Base-by-base conservation (phyloP, 2,113 vertebrate genomes). In the Paedocypris sp. region DNA sequence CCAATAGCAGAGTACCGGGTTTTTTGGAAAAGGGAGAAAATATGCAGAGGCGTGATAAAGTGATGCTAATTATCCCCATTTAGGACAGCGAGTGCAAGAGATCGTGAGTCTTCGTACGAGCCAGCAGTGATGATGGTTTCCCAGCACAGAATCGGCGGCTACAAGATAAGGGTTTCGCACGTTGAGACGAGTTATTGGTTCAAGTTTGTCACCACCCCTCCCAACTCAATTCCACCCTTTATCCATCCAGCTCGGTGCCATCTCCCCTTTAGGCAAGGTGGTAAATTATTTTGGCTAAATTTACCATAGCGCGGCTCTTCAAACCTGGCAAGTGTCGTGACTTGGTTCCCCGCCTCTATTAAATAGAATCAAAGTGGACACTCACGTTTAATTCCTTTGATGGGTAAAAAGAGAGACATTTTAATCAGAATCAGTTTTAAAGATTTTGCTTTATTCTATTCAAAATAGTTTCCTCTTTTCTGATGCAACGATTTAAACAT, bases 11-110 rank as follows among this genome's bases (percentile, higher is more conserved):
- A 81, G 79, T 79, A 89, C 87, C 78, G 75, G 77, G 76, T 78
- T 89, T 90, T 90, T 83, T 92, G 88, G 86, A 85, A 88, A 80
- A 82, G 60, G 73, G 88, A 88, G 88, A 85, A 94, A 97, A 93
- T 96, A 96, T 98, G 95, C 92, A 93, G 90, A 92, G 85, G 90
- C 87, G 88, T 93, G 95, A 98, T 98, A 98, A 98, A 98, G 91
- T 93, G 91, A 93, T 91, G 94, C 92, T 98, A 97, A 97, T 97
- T 98, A 96, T 93, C 94, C 91, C 88, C 90, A 92, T 97, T 95
- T 95, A 97, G 93, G 93, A 94, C 93, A 91, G 86, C 77, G 79
- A 92, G 92, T 92, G 93, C 92, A 91, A 89, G 86, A 93, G 91
- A 94, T 95, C 94, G 91, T 90, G 89, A 91, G 91, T 90, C 91